Conservation (phyloP, 2,797 vertebrate genomes). For the Brachymystax lenok region DNA sequence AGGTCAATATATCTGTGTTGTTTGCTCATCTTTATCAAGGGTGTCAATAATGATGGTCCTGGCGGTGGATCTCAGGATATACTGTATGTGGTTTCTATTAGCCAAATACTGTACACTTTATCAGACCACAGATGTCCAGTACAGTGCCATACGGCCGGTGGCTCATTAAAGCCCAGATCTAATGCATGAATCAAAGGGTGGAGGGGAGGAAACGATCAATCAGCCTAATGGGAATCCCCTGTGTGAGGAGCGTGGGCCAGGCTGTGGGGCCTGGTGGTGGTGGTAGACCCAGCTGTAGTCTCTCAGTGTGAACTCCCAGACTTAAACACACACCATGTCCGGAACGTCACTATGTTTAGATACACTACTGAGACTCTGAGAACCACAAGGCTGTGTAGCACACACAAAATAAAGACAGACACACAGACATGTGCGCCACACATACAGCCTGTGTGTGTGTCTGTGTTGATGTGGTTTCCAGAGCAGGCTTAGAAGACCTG, state of each 20-base stretch:
- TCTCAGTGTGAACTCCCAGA: conserved; percentile 70
- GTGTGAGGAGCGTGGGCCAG: conserved; percentile 61
- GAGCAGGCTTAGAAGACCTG: conserved; percentile 68
- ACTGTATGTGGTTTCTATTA: conserved; percentile 52
- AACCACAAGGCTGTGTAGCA: conserved; percentile 52
- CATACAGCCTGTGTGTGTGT: conserved; percentile 27
- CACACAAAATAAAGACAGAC: conserved; percentile 43
- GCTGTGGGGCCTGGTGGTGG: conserved; percentile 60
- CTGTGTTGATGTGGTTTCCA: conserved; percentile 69
- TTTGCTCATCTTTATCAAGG: no score
- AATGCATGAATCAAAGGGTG: conserved; percentile 83
- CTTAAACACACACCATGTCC: conserved; percentile 57
- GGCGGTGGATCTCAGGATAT: conserved; percentile 1
- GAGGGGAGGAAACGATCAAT: conserved; percentile 82
- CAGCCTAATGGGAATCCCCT: conserved; percentile 82
- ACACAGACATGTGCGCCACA: not conserved
- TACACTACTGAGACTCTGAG: conserved; percentile 62
- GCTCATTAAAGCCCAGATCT: conserved; percentile 80
- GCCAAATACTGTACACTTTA: conserved; percentile 55
- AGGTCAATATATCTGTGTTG: no score
- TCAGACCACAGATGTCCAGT: conserved; percentile 73
- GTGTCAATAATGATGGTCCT: no score
- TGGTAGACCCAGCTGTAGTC: conserved; percentile 70
- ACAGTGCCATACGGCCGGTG: conserved; percentile 76
- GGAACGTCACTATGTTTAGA: conserved; percentile 64